Evolutionary conservation across 2,888 invertebrate genomes (phyloP), one percentile per base, ranked within the genome.

Genomic region (Suillia variegata): DNA sequence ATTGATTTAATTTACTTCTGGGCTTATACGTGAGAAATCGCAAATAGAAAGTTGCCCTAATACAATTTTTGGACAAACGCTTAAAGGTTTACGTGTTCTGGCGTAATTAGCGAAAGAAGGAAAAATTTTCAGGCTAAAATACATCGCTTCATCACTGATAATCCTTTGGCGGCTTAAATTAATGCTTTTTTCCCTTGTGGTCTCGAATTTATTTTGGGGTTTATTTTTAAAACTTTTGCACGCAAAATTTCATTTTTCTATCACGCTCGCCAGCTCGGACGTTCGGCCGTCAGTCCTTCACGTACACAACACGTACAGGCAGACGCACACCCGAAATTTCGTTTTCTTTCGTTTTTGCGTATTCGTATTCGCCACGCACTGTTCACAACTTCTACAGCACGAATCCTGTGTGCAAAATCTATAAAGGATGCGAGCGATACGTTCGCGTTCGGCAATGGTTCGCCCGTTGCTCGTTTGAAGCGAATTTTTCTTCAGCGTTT

Each of bases 71-170:
- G 34, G 53, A 2, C n/a, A n/a, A n/a, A n/a, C 53, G 34, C 38
- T 26, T 26, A 26, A 26, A 26, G 5, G 26, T 73, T 73, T 71
- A n/a, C n/a, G 73, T 73, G 73, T 73, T 73, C 71, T 64, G 58
- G 61, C 65, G 74, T 74, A 75, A 75, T 76, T 75, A 75, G 69
- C 70, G 63, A 62, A 34, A n/a, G n/a, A n/a, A n/a, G n/a, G n/a
- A n/a, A n/a, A 49, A 15, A 57, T 63, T 56, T 57, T 63, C 59
- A n/a, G n/a, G n/a, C n/a, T n/a, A n/a, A 33, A 12, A 45, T 15
- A 47, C 48, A 13, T 18, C 18, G 13, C 45, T 21, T 22, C 26
- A 49, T 42, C 57, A 63, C 62, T 61, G 60, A 60, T 58, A 60
- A 62, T 62, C 62, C 62, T 62, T 63, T 63, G 42, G 50, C 45